Base-by-base conservation (phyloP, 2,888 invertebrate species). In the Zeuzera pyrina region DNA sequence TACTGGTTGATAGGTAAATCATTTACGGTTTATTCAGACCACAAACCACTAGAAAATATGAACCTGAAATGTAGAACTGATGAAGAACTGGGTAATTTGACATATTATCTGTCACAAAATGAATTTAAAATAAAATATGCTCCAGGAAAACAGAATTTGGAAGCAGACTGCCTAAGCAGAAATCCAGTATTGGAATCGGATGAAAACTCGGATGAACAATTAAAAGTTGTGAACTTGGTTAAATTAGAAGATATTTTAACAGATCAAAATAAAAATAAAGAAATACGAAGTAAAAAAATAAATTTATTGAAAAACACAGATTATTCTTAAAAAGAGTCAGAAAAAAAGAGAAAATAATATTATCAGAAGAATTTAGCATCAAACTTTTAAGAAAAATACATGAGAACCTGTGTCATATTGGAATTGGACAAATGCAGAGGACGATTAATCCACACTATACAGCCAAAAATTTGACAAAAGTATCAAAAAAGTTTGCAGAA, bases 151-250 rank as follows among this genome's bases (percentile, higher is more conserved):
- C 8, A 27, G 2, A 48, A 48, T 12, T 4, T 27, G 15, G 43
- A 48, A 36, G 48, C 44, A 11, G 45, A 45, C 31, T 36, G 41
- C 31, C 27, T 45, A 16, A 46, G 43, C 12, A 44, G 46, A 16
- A 46, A 43, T 14, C 44, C 44, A 22, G 42, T 47, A 3, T 16
- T 47, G 25, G 42, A 39, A 36, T 3, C 42, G 7, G 16, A 35
- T 34, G 38, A 41, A 27, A 36, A 42, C 23, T 1, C 4, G 5
- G 38, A 41, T 3, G 38, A 38, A 19, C 12, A 12, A 26, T 12
- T 26, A 12, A 26, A 26, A 26, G 13, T 26, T 15, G 36, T 36
- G 12, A 29, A 36, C 16, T 29, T 36, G 11, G 29, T 36, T n/a
- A 32, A 32, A 15, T 5, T 33, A n/a, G 23, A 32, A 26, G 29